phyloP scores from a whole-genome alignment of 2,888 invertebrate species.

The Ommatoiulus sabulosus region DNA sequence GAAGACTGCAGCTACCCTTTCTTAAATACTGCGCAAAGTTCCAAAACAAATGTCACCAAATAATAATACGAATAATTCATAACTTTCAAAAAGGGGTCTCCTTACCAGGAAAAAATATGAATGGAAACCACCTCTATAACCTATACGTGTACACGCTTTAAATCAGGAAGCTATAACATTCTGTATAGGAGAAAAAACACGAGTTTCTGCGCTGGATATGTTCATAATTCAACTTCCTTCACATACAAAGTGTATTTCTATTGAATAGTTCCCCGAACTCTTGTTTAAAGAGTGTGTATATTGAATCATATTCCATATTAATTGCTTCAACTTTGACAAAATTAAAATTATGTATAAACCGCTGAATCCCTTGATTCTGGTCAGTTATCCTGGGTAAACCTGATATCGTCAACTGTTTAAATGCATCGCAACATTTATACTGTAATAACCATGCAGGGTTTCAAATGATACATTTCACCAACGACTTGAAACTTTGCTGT shows the following conservation, averaged over 20 bases:
- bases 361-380: no score
- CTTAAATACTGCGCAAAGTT: neutral
- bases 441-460: no score
- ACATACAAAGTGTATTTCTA: no score
- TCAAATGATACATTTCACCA: no score
- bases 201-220: neutral
- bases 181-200: neutral
- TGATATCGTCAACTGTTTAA: no score
- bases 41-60: constrained; percentile 30
- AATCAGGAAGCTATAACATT: constrained; percentile 2
- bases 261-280: neutral
- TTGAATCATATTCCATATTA: no score
- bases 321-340: no score
- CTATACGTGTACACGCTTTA: neutral
- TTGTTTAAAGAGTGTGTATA: no score
- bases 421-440: no score
- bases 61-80: constrained; percentile 17
- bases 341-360: no score
- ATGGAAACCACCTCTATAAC: neutral
- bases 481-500: no score
- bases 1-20: constrained; percentile 9
- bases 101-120: constrained; percentile 25
- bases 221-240: constrained; percentile 2
- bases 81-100: neutral
- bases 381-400: no score